Conservation (phyloP, 2,113 vertebrate genomes). For the Oceanodroma tethys region DNA sequence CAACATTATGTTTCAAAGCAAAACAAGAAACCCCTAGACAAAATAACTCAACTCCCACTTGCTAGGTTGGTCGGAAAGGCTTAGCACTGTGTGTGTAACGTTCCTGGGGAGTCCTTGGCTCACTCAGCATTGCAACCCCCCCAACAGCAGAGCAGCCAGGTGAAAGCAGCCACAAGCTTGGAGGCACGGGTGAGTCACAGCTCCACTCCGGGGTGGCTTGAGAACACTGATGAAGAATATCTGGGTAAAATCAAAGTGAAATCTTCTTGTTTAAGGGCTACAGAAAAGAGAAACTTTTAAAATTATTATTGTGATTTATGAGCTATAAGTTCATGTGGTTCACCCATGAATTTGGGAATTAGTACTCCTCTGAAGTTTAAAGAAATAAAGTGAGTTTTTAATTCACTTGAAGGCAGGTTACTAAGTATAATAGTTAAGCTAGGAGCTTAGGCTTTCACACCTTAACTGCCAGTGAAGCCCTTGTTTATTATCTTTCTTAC, state of each 20-base stretch:
- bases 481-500: neutral
- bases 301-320: neutral
- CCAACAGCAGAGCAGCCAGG: neutral
- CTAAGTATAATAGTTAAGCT: neutral
- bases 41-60: conserved; percentile 4
- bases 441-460: neutral
- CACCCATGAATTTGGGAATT: neutral
- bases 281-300: neutral
- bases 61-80: neutral
- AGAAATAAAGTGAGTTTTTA: neutral
- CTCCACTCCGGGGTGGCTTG: neutral
- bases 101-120: neutral
- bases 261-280: neutral
- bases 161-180: neutral
- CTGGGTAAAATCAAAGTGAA: neutral
- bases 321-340: neutral
- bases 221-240: neutral
- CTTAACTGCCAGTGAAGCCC: neutral
- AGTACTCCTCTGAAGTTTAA: neutral
- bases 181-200: neutral
- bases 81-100: neutral
- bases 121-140: accelerated
- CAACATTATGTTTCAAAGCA: neutral
- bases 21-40: neutral
- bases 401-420: neutral